phyloP scores from a whole-genome alignment of 2,113 vertebrate species.

The Petrocephalus zakoni region DNA sequence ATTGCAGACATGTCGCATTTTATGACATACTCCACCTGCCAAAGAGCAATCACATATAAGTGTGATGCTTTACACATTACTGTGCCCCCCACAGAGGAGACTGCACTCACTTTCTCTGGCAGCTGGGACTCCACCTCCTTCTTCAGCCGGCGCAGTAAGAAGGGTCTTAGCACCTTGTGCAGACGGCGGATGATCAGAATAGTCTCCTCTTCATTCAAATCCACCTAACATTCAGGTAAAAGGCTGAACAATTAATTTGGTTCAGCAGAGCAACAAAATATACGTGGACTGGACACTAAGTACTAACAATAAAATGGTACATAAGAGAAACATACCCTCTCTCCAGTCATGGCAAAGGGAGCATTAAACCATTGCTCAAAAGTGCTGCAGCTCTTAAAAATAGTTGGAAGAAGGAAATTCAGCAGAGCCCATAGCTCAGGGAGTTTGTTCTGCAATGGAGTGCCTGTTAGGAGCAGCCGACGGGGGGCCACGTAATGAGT shows the following conservation, averaged over 20 bases:
- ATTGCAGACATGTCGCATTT: constrained; percentile 99
- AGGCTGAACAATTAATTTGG: background rate
- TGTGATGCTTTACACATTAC: background rate
- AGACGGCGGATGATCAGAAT: constrained; percentile 95
- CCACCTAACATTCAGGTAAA: constrained; percentile 65
- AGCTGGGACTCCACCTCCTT: constrained; percentile 97
- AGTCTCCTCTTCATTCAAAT: constrained; percentile 96
- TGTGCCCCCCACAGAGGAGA: background rate
- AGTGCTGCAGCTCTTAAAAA: constrained; percentile 98
- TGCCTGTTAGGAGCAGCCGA: constrained; percentile 86
- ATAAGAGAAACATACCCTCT: constrained; percentile 68
- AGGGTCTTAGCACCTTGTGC: constrained; percentile 92
- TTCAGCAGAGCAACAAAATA: background rate
- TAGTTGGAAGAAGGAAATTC: constrained; percentile 94
- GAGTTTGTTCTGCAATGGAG: constrained; percentile 91
- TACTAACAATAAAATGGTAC: background rate
- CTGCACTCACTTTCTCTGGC: constrained; percentile 83
- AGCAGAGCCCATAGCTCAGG: constrained; percentile 96
- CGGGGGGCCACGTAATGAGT: constrained; percentile 94
- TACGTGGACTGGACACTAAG: background rate
- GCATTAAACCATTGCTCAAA: constrained; percentile 99
- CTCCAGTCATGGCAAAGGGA: constrained; percentile 95
- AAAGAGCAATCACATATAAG: background rate
- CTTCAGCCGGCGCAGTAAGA: constrained; percentile 87
- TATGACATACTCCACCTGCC: constrained; percentile 92